These are phyloP conservation scores for Morpho helenor DNA, from an alignment of 2,888 invertebrate species.

Conservation along the genomic window DNA sequence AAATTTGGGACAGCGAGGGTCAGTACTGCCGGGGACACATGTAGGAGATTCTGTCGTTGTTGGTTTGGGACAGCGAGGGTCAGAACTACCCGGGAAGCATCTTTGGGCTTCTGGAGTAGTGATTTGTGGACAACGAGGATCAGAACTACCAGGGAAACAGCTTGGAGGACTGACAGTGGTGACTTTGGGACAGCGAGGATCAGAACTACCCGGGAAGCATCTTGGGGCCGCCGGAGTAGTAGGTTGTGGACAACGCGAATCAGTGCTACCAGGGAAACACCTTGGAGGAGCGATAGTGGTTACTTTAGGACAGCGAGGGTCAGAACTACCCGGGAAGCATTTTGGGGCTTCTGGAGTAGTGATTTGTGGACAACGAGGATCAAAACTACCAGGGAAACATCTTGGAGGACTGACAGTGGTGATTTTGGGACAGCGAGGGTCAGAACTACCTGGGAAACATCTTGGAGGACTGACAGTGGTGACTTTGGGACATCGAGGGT, in stretches of 20 bases:
- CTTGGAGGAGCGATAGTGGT: constrained; percentile 28
- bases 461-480: constrained; percentile 33
- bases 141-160: constrained; percentile 36
- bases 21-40: constrained; percentile 44
- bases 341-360: constrained; percentile 29
- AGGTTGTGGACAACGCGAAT: constrained; percentile 48
- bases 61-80: constrained; percentile 31
- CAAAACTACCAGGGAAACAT: constrained; percentile 36
- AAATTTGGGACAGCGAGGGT: constrained; percentile 39
- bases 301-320: constrained; percentile 29
- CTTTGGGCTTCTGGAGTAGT: constrained; percentile 29
- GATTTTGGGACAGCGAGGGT: constrained; percentile 36
- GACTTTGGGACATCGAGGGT: constrained; percentile 40
- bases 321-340: constrained; percentile 31
- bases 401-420: constrained; percentile 31
- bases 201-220: constrained; percentile 45
- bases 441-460: constrained; percentile 45
- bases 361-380: constrained; percentile 33
- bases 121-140: constrained; percentile 33
- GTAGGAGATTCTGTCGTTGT: constrained; percentile 24
- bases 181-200: constrained; percentile 36
- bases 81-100: constrained; percentile 31
- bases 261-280: constrained; percentile 52
- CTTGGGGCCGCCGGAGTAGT: constrained; percentile 13
- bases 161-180: constrained; percentile 31